Evolutionary conservation across 2,888 invertebrate genomes (phyloP).

Genomic region (Phalangium opilio): DNA sequence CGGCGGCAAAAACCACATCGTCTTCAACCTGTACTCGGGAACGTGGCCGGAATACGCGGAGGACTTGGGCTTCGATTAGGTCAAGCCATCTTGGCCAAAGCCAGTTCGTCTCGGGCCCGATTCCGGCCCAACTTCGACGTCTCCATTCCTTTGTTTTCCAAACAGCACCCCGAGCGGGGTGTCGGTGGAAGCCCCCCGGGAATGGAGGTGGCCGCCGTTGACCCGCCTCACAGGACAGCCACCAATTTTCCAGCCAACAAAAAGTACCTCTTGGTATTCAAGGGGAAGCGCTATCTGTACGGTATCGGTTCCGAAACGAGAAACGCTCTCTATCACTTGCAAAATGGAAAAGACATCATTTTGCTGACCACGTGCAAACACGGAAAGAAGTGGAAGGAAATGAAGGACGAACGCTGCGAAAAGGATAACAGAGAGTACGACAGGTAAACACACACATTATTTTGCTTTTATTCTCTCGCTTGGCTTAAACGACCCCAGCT

Average conservation of each 20-base stretch:
- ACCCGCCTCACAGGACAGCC: conserved; percentile 43
- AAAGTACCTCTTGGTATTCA: conserved; percentile 31
- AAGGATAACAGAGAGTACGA: conserved; percentile 93
- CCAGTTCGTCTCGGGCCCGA: conserved; percentile 75
- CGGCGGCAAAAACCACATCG: conserved; percentile 83
- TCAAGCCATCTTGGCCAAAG: conserved; percentile 80
- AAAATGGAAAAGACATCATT: conserved; percentile 83
- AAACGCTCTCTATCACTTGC: conserved; percentile 92
- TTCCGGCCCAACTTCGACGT: conserved; percentile 74
- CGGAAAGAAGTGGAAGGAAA: conserved; percentile 93
- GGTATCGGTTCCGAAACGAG: conserved; percentile 97
- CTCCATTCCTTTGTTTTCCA: conserved; percentile 59
- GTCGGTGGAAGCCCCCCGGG: conserved; percentile 3
- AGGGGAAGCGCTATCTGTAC: conserved; percentile 62
- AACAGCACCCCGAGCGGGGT: conserved; percentile 48
- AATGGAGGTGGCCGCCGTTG: background rate
- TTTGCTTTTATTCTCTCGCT: no score
- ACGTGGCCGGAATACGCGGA: conserved; percentile 91
- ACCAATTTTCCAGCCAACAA: conserved; percentile 71
- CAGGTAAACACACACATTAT: conserved; percentile 59
- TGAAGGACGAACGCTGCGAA: conserved; percentile 90
- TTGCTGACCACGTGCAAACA: conserved; percentile 95
- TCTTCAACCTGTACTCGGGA: conserved; percentile 96
- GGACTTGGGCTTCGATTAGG: conserved; percentile 46
- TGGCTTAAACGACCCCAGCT: no score